These are phyloP conservation scores for Achlya flavicornis DNA, from an alignment of 2,888 invertebrate species.

Conservation along the genomic window DNA sequence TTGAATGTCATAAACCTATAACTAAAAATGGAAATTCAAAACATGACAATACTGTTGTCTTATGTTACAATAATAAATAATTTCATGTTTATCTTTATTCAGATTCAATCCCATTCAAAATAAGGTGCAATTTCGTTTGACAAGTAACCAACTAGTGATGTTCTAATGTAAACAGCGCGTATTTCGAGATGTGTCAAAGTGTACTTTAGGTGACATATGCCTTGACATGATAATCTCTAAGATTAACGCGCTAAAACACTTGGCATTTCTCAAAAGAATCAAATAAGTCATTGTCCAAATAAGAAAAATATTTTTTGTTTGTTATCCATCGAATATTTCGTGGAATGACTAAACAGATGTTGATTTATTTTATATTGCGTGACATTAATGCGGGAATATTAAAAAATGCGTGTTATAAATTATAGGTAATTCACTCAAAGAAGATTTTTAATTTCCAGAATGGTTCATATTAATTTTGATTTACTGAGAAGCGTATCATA, in stretches of 20 bases:
- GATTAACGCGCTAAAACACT: slow-evolving; percentile 60
- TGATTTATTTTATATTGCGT: slow-evolving; percentile 22
- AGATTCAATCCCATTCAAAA: rapidly evolving
- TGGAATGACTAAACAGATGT: slow-evolving; percentile 21
- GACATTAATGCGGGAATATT: slow-evolving; percentile 10
- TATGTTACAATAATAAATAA: not conserved
- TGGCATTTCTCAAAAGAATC: slow-evolving; percentile 56
- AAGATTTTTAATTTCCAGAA: not conserved
- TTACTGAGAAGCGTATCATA: slow-evolving; percentile 21
- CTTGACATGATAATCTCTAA: slow-evolving; percentile 70
- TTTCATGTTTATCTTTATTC: not conserved
- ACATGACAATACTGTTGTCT: not conserved
- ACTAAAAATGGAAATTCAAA: not conserved
- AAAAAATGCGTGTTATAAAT: too few relatives aligned
- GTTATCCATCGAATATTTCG: slow-evolving; percentile 31
- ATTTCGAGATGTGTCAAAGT: slow-evolving; percentile 68
- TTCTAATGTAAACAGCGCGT: slow-evolving; percentile 63
- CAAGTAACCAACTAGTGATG: slow-evolving; percentile 46
- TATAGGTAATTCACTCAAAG: not conserved
- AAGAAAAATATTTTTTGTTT: slow-evolving; percentile 41
- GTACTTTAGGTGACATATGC: slow-evolving; percentile 60
- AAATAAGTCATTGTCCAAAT: slow-evolving; percentile 61
- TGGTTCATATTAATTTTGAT: slow-evolving; percentile 23
- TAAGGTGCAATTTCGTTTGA: slow-evolving; percentile 24
- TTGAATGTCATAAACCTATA: too few relatives aligned